Conservation (phyloP, 2,888 invertebrate species). For the Seira ritae region DNA sequence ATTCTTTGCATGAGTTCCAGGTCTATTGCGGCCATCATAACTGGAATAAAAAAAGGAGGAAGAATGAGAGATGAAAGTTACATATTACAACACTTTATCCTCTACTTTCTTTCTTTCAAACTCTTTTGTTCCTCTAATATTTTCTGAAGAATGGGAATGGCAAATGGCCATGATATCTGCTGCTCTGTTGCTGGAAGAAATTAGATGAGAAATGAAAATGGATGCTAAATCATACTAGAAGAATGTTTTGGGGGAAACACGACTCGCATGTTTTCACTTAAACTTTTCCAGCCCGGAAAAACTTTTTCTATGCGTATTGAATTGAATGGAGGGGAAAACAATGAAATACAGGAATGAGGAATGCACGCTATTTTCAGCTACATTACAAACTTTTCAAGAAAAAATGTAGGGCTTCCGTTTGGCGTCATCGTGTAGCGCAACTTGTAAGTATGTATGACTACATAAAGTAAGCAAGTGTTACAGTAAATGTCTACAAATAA, state of each 20-base stretch:
- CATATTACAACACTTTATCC: conserved; percentile 20
- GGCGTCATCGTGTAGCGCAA: neutral
- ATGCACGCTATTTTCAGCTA: conserved; percentile 24
- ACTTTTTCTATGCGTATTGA: conserved; percentile 6
- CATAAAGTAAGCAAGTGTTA: neutral
- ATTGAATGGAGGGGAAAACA: neutral
- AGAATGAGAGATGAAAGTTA: conserved; percentile 34
- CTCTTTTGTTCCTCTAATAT: neutral
- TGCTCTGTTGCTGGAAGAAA: conserved; percentile 1
- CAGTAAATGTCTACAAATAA: neutral
- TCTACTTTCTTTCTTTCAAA: neutral
- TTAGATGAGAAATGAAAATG: conserved; percentile 7
- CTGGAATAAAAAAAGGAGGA: conserved; percentile 62
- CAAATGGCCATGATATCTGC: conserved; percentile 3
- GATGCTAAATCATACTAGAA: neutral
- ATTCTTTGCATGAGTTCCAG: conserved; percentile 73
- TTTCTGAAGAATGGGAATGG: neutral
- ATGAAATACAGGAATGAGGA: neutral
- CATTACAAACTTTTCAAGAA: conserved; percentile 8
- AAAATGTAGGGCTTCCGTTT: conserved; percentile 28
- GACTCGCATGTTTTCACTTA: conserved; percentile 19
- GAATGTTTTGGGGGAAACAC: neutral
- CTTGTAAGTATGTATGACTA: neutral
- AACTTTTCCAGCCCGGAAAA: neutral
- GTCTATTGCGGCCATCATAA: conserved; percentile 71